Conservation (phyloP, 2,797 vertebrate genomes). For the Pelodytes ibericus region DNA sequence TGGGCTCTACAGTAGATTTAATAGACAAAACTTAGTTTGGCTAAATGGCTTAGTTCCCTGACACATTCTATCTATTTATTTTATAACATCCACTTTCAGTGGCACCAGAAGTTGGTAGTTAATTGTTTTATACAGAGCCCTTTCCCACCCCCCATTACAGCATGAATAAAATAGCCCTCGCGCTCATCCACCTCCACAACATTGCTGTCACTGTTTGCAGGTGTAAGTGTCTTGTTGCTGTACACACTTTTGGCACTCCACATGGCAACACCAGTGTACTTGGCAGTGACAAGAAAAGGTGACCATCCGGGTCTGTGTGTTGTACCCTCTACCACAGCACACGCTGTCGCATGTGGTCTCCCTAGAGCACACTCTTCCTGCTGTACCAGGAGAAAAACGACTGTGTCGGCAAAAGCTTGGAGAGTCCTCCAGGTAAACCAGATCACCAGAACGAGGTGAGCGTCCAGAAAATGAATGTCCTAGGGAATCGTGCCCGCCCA, state of each 20-base stretch:
- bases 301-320: conserved; percentile 90
- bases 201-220: conserved; percentile 80
- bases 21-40: neutral
- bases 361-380: conserved; percentile 85
- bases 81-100: neutral
- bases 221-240: conserved; percentile 94
- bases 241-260: conserved; percentile 95
- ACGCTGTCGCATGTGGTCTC: conserved; percentile 92
- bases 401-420: conserved; percentile 95
- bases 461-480: conserved; percentile 62
- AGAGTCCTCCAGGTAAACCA: conserved; percentile 94
- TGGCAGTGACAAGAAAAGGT: conserved; percentile 96
- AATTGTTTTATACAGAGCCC: neutral
- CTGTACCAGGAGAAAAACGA: conserved; percentile 89
- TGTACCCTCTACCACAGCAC: conserved; percentile 94
- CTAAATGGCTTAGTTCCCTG: neutral
- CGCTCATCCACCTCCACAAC: neutral
- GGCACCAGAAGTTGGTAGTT: neutral
- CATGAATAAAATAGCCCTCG: neutral
- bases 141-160: neutral
- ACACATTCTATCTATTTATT: neutral
- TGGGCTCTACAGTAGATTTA: neutral
- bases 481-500: conserved; percentile 77
- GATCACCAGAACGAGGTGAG: conserved; percentile 77
- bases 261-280: conserved; percentile 98